These are phyloP conservation scores for Folsomia manolachei DNA, from an alignment of 2,888 invertebrate species.

Conservation along the genomic window DNA sequence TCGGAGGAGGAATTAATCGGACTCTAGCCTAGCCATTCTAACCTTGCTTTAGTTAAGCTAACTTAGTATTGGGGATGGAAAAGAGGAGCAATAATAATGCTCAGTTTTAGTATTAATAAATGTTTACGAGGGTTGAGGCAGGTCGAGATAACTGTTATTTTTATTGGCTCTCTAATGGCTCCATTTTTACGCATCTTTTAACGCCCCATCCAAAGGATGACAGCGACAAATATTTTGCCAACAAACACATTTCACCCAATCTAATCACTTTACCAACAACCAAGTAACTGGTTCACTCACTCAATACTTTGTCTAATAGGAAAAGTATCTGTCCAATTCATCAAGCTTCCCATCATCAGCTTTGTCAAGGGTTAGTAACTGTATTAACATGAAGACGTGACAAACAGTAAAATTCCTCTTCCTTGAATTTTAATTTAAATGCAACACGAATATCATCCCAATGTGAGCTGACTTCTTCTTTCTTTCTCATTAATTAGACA, in stretches of 20 bases:
- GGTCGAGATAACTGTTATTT: slow-evolving; percentile 10
- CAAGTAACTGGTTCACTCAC: no score
- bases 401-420: no score
- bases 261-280: not conserved
- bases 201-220: not conserved
- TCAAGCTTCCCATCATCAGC: no score
- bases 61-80: no score
- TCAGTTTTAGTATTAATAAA: slow-evolving; percentile 10
- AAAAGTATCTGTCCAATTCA: not conserved
- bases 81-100: not conserved
- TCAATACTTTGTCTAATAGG: no score
- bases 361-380: no score
- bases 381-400: no score
- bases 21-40: not conserved
- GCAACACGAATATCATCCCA: no score
- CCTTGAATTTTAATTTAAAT: no score
- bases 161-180: slow-evolving; percentile 5
- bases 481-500: no score
- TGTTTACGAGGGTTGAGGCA: slow-evolving; percentile 4
- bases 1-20: slow-evolving; percentile 2
- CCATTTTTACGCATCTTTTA: slow-evolving; percentile 8
- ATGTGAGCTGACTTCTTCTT: no score
- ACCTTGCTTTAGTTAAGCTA: not conserved
- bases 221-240: not conserved
- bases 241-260: not conserved